These are phyloP conservation scores for Brachylomia viminalis DNA, from an alignment of 2,888 invertebrate species.

Conservation along the genomic window DNA sequence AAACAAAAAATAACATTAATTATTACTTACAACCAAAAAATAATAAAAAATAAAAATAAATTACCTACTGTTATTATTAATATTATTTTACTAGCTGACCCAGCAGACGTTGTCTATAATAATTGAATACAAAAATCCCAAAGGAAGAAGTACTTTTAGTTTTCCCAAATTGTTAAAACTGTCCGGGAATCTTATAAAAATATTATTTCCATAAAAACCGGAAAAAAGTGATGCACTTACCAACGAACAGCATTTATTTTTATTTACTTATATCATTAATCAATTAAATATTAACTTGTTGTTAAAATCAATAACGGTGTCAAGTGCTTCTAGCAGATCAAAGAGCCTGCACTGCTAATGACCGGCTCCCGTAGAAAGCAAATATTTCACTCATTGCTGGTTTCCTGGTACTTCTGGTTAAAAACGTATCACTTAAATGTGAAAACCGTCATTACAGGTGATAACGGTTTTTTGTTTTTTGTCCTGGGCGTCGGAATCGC, in stretches of 20 bases:
- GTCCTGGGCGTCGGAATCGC: no score
- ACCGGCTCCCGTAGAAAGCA: slow-evolving; percentile 67
- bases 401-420: slow-evolving; percentile 44
- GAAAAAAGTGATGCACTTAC: neutral
- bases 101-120: neutral
- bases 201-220: neutral
- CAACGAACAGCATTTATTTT: neutral
- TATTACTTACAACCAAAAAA: neutral
- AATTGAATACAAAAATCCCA: no score
- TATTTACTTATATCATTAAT: neutral
- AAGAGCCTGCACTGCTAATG: slow-evolving; percentile 53
- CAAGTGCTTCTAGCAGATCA: slow-evolving; percentile 33
- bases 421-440: slow-evolving; percentile 21
- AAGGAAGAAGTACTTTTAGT: neutral
- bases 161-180: neutral
- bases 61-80: neutral
- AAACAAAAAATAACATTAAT: neutral
- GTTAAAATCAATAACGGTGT: neutral
- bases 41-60: neutral
- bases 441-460: no score
- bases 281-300: neutral
- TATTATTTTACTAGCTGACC: no score
- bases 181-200: no score
- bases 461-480: no score
- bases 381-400: slow-evolving; percentile 44